Conservation (phyloP, 2,797 vertebrate genomes). For the Danionella dracula region DNA sequence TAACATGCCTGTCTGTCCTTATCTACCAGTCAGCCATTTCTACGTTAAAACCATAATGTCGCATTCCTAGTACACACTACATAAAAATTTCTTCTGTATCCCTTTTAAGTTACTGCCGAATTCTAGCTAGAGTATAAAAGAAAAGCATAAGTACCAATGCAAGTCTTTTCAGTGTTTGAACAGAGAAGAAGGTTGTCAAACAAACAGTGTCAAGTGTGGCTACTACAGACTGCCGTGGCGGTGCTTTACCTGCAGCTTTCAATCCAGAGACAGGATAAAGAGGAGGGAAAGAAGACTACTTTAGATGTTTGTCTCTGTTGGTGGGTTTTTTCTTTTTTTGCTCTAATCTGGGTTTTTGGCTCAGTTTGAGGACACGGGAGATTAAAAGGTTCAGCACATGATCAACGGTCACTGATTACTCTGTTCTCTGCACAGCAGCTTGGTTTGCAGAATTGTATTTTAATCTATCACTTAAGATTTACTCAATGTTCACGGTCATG, state of each 20-base stretch:
- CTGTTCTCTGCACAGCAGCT: constrained; percentile 42
- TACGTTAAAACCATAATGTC: too few relatives aligned
- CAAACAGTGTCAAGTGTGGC: constrained; percentile 18
- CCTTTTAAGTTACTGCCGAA: too few relatives aligned
- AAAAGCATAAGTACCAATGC: too few relatives aligned
- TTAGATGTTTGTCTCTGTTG: not conserved
- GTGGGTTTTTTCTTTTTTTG: not conserved
- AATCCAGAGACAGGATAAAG: not conserved
- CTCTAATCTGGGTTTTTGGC: constrained; percentile 11
- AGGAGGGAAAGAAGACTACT: not conserved
- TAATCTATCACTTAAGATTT: constrained; percentile 45
- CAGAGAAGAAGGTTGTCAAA: constrained; percentile 1
- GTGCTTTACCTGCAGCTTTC: too few relatives aligned
- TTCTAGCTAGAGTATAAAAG: too few relatives aligned
- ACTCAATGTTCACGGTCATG: constrained; percentile 26
- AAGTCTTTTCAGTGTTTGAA: constrained; percentile 3
- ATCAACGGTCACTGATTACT: constrained; percentile 43
- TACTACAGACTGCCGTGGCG: too few relatives aligned
- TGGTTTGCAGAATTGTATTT: constrained; percentile 11
- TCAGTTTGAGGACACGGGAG: constrained; percentile 5
- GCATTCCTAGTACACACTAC: too few relatives aligned
- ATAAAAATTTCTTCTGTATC: too few relatives aligned
- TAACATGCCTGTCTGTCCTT: too few relatives aligned
- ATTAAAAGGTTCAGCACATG: constrained; percentile 45
- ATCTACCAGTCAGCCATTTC: too few relatives aligned